A percentile compares a stretch with the other conserved stretches of the same genome.
Conservation (phyloP, 2,888 invertebrate genomes). For the Abscondita cerata region DNA sequence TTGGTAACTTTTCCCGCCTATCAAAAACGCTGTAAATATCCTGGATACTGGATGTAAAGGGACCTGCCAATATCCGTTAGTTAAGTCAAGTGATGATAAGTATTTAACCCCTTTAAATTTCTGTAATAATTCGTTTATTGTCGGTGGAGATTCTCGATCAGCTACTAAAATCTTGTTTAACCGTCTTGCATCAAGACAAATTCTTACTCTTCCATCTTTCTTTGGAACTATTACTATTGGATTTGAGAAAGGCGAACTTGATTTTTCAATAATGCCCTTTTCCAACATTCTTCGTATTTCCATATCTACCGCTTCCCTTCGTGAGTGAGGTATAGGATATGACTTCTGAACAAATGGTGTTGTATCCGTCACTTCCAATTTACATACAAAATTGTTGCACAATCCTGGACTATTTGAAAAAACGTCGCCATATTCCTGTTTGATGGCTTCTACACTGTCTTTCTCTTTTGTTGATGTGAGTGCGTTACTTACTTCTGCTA, state of each 20-base stretch:
- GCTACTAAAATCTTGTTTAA: constrained; percentile 25
- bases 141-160: constrained; percentile 21
- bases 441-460: no score
- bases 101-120: constrained; percentile 30
- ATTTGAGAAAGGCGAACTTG: background rate
- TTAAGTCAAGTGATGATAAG: constrained; percentile 38
- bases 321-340: constrained; percentile 1
- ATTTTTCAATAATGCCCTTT: background rate
- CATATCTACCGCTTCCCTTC: background rate
- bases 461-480: no score
- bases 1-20: constrained; percentile 33
- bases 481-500: no score
- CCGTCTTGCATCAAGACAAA: constrained; percentile 4
- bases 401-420: no score
- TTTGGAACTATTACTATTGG: constrained; percentile 7
- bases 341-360: background rate
- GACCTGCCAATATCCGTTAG: constrained; percentile 41
- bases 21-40: constrained; percentile 40
- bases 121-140: constrained; percentile 33
- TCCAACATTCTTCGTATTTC: background rate
- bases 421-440: no score
- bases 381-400: background rate
- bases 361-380: background rate
- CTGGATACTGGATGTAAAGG: constrained; percentile 30
- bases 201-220: background rate